A percentile compares a stretch with the other conserved stretches of the same genome.
Evolutionary conservation across 2,888 invertebrate genomes (phyloP).

Genomic region (Limenitis camilla): DNA sequence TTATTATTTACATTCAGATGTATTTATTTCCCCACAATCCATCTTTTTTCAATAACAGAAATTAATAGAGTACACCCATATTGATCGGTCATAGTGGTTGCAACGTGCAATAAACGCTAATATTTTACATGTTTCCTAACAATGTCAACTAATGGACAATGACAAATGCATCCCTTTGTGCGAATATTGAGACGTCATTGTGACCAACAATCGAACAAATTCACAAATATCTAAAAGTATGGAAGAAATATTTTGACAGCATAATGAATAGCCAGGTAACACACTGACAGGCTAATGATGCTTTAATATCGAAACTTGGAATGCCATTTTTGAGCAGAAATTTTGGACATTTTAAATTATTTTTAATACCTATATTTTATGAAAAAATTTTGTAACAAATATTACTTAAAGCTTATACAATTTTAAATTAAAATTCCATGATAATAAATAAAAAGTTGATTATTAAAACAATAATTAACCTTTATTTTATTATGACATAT

Average conservation of each 20-base stretch:
- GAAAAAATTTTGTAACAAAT: background rate
- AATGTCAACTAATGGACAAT: conserved; percentile 70
- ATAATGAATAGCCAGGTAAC: conserved; percentile 65
- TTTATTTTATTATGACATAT: too few relatives aligned
- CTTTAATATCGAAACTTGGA: conserved; percentile 38
- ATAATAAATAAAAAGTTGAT: too few relatives aligned
- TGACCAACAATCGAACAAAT: conserved; percentile 58
- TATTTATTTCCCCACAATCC: too few relatives aligned
- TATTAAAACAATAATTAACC: too few relatives aligned
- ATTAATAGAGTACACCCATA: conserved; percentile 8
- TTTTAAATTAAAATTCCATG: too few relatives aligned
- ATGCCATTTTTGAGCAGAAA: conserved; percentile 8
- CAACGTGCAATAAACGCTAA: conserved; percentile 33
- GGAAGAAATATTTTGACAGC: conserved; percentile 71
- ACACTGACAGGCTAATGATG: conserved; percentile 56
- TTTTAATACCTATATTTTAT: background rate
- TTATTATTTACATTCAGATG: too few relatives aligned
- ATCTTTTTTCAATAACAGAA: background rate
- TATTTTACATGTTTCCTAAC: conserved; percentile 57
- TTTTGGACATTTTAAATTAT: background rate
- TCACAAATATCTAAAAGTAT: conserved; percentile 50
- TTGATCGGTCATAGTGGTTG: conserved; percentile 26
- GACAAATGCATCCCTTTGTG: conserved; percentile 68
- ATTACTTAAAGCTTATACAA: too few relatives aligned
- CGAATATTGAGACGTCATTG: conserved; percentile 64